These are phyloP conservation scores for Erethizon dorsatum DNA, from an alignment of 2,797 vertebrate species.

Conservation along the genomic window DNA sequence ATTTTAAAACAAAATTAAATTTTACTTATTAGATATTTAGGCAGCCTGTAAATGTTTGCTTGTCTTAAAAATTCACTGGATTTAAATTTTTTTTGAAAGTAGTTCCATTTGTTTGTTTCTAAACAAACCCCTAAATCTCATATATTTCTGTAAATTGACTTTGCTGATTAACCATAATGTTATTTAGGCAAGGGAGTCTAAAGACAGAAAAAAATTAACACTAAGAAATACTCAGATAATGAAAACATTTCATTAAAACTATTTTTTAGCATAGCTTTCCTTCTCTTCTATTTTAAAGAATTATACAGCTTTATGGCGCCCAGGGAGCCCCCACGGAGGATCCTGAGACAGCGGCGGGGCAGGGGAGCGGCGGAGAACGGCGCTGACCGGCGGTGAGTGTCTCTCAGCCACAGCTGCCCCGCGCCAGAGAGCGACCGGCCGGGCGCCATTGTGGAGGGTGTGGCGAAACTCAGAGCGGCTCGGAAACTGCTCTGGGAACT, in stretches of 20 bases:
- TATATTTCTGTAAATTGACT: not conserved
- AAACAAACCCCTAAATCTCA: slow-evolving; percentile 38
- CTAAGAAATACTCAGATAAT: not conserved
- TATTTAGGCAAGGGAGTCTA: not conserved
- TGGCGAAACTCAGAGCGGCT: too few relatives aligned
- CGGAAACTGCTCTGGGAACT: too few relatives aligned
- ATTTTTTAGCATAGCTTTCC: not conserved
- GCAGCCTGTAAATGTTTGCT: slow-evolving; percentile 5
- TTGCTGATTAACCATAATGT: slow-evolving; percentile 10
- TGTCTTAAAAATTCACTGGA: slow-evolving; percentile 19
- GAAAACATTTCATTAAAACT: slow-evolving; percentile 23
- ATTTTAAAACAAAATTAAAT: slow-evolving; percentile 60
- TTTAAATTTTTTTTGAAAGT: slow-evolving; percentile 38
- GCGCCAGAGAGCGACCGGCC: too few relatives aligned
- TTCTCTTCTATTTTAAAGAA: slow-evolving; percentile 61
- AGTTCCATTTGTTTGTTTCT: slow-evolving; percentile 24
- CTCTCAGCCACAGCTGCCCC: too few relatives aligned
- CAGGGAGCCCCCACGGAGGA: too few relatives aligned
- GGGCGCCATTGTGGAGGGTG: too few relatives aligned
- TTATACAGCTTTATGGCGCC: slow-evolving; percentile 46
- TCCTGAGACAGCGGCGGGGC: too few relatives aligned
- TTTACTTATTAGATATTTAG: slow-evolving; percentile 35
- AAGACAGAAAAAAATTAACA: slow-evolving; percentile 44
- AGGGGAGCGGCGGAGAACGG: too few relatives aligned
- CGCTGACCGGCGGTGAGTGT: too few relatives aligned